Evolutionary conservation across 2,888 invertebrate genomes (phyloP), one percentile per base, ranked within the genome.

Genomic region (Mylabris sibirica): DNA sequence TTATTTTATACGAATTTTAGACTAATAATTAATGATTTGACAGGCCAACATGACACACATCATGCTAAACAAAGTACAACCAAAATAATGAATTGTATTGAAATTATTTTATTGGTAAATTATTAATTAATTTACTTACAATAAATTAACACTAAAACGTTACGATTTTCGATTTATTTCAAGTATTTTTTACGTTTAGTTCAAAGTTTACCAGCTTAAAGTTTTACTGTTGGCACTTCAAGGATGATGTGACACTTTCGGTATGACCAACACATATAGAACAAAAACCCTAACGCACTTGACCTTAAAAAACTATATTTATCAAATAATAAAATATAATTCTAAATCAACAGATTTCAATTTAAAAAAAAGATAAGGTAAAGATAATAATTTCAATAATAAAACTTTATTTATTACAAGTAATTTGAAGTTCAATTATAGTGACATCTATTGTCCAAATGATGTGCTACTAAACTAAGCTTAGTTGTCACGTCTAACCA

Each of bases 221-320:
- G 74, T 59, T 72, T 74, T 74, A 72, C 68, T 75, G 76, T 79
- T 80, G 80, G 79, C 78, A 76, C 77, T 76, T 75, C 66, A 75
- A 75, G 76, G 78, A 75, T 80, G 80, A 80, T 80, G 80, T 80
- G 78, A 80, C 80, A 79, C 78, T 78, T 76, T 75, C 77, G 75
- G 6, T 66, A n/a, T 68, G 69, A 69, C 64, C 68, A 34, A 26
- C 8, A 20, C 9, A 64, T 6, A 30, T 9, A 8, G 30, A 34
- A 64, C 57, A 64, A 64, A 64, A 57, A 22, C 20, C 49, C 49
- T 2, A 49, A 49, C 6, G 4, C 11, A 38, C 4, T 44, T 8
- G 17, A 17, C 17, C 44, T 6, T 17, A 17, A 6, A n/a, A 5
- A 4, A 6, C 38, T 2, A 2, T 38, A 38, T 14, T 38, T 44